These are phyloP conservation scores for Chironex yamaguchii DNA, from an alignment of 30 jellyfish, hydroid and myxozoan genomes.

Conservation along the genomic window DNA sequence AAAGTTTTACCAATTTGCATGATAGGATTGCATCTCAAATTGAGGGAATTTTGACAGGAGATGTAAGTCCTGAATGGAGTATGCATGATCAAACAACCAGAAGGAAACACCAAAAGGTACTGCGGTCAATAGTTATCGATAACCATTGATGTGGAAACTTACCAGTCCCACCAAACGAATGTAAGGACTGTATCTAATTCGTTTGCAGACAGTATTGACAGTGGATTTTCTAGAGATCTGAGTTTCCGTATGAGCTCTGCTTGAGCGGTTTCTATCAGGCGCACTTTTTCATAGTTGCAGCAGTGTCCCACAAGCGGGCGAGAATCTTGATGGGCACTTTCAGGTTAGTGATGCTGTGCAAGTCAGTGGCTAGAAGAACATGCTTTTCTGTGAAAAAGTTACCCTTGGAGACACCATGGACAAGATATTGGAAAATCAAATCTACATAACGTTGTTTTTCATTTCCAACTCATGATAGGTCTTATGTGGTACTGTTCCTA, in stretches of 20 bases:
- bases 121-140: no score
- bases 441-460: constrained; percentile 30
- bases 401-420: constrained; percentile 11
- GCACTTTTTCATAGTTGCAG: constrained; percentile 37
- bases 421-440: constrained; percentile 15
- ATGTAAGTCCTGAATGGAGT: no score
- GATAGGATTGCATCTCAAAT: neutral
- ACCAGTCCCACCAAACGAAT: constrained; percentile 61
- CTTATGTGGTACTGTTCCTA: constrained; percentile 10
- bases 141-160: constrained; percentile 16
- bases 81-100: no score
- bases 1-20: neutral
- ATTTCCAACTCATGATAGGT: constrained; percentile 30
- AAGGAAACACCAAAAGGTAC: no score
- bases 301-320: constrained; percentile 11
- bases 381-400: constrained; percentile 10
- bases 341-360: constrained; percentile 28
- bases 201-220: constrained; percentile 43
- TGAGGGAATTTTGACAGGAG: neutral
- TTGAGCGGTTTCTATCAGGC: constrained; percentile 42
- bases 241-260: neutral
- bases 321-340: constrained; percentile 1
- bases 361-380: neutral
- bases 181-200: constrained; percentile 10
- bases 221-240: constrained; percentile 29